phyloP scores from a whole-genome alignment of 2,888 invertebrate species.

The Diogma glabrata region DNA sequence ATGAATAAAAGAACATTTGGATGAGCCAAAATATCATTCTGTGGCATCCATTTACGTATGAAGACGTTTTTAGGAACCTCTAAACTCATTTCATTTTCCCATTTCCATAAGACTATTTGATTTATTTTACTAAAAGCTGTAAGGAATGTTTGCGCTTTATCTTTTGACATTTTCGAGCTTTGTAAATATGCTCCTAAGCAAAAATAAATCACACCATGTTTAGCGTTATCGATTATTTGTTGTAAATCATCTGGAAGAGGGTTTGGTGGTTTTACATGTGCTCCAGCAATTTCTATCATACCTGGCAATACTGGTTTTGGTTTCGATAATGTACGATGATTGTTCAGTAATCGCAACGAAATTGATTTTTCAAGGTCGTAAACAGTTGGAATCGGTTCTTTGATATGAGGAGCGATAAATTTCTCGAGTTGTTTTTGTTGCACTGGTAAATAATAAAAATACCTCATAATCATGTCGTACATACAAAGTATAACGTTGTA shows the following conservation, averaged over 20 bases:
- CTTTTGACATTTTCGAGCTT: slow-evolving; percentile 35
- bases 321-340: slow-evolving; percentile 39
- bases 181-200: slow-evolving; percentile 39
- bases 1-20: slow-evolving; percentile 37
- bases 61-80: slow-evolving; percentile 37
- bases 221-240: slow-evolving; percentile 34
- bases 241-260: slow-evolving; percentile 29
- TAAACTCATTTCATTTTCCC: slow-evolving; percentile 34
- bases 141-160: slow-evolving; percentile 26
- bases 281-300: slow-evolving; percentile 32
- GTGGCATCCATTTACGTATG: slow-evolving; percentile 42
- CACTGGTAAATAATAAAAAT: slow-evolving; percentile 31
- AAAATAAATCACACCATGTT: slow-evolving; percentile 38
- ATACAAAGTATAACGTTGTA: slow-evolving; percentile 32
- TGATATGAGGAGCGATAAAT: slow-evolving; percentile 13
- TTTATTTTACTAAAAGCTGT: slow-evolving; percentile 36
- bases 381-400: slow-evolving; percentile 32
- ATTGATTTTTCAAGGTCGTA: slow-evolving; percentile 38
- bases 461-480: slow-evolving; percentile 28
- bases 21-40: slow-evolving; percentile 40
- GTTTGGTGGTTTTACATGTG: slow-evolving; percentile 30
- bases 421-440: slow-evolving; percentile 25
- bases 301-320: slow-evolving; percentile 37
- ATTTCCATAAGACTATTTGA: slow-evolving; percentile 42
- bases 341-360: slow-evolving; percentile 40